phyloP scores from a whole-genome alignment of 2,113 vertebrate species.

The Protobothrops flavoviridis region DNA sequence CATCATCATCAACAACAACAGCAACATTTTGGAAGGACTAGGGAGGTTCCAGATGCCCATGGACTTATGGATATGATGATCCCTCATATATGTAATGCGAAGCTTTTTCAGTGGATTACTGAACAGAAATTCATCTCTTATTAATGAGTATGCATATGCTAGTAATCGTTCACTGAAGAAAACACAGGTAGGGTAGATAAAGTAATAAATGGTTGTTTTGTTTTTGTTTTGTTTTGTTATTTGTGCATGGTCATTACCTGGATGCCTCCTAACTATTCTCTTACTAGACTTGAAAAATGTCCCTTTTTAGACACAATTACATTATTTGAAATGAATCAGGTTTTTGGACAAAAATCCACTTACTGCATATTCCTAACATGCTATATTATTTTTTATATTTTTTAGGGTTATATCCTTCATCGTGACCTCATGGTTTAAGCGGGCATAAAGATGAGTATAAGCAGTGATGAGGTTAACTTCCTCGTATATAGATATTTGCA shows the following conservation, averaged over 20 bases:
- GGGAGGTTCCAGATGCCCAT: not conserved
- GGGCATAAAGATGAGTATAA: conserved; percentile 99
- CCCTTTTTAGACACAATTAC: not conserved
- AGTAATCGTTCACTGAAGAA: not conserved
- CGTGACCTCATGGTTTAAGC: conserved; percentile 99
- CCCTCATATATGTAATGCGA: not conserved
- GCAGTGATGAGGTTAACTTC: conserved; percentile 99
- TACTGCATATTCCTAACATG: conserved; percentile 33
- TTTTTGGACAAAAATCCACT: conserved; percentile 15
- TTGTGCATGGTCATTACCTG: not conserved
- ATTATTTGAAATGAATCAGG: not conserved
- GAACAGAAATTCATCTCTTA: not conserved
- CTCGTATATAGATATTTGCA: conserved; percentile 99
- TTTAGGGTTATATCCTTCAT: conserved; percentile 89
- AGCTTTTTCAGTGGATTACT: not conserved
- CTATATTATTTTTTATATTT: conserved; percentile 47
- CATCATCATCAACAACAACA: not conserved
- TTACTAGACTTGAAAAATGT: not conserved
- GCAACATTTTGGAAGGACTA: not conserved
- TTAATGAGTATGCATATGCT: not conserved
- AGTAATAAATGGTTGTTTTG: not conserved
- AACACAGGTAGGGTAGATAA: not conserved
- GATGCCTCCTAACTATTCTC: not conserved
- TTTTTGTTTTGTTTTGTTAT: not conserved
- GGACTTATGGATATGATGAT: not conserved